Evolutionary conservation across 2,797 vertebrate species (phyloP).

Genomic region (Spondyliosoma cantharus): DNA sequence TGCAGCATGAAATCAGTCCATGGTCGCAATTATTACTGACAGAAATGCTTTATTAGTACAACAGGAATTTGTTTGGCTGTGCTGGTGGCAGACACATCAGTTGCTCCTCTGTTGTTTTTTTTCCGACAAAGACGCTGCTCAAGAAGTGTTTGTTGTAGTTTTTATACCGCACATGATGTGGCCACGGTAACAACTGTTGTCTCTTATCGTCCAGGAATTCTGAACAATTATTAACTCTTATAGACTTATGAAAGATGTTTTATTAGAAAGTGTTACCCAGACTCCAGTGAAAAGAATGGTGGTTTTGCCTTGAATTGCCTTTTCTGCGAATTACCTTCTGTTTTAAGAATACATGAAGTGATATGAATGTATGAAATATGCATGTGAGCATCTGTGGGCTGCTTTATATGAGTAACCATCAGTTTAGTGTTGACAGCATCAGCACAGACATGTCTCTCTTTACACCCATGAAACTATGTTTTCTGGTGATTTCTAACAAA

Average conservation of each 20-base stretch:
- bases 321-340: conserved; percentile 5
- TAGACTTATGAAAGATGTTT: not conserved
- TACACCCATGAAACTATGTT: not conserved
- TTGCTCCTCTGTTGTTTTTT: not conserved
- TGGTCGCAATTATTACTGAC: conserved; percentile 5
- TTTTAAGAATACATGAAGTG: conserved; percentile 29
- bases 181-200: not conserved
- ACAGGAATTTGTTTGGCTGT: not conserved
- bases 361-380: conserved; percentile 30
- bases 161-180: not conserved
- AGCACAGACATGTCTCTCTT: conserved; percentile 2
- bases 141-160: not conserved
- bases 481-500: conserved; percentile 33
- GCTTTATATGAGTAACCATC: conserved; percentile 18
- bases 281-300: not conserved
- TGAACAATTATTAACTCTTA: not conserved
- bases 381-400: conserved; percentile 15
- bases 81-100: not conserved
- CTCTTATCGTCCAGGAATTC: not conserved
- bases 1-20: conserved; percentile 8
- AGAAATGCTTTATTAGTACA: not conserved
- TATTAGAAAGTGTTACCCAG: not conserved
- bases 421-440: not conserved
- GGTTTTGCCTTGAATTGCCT: not conserved
- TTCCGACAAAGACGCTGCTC: not conserved